Evolutionary conservation across 2,888 invertebrate genomes (phyloP), one percentile per base, ranked within the genome.

Genomic region (Lepidochrysops patricia): DNA sequence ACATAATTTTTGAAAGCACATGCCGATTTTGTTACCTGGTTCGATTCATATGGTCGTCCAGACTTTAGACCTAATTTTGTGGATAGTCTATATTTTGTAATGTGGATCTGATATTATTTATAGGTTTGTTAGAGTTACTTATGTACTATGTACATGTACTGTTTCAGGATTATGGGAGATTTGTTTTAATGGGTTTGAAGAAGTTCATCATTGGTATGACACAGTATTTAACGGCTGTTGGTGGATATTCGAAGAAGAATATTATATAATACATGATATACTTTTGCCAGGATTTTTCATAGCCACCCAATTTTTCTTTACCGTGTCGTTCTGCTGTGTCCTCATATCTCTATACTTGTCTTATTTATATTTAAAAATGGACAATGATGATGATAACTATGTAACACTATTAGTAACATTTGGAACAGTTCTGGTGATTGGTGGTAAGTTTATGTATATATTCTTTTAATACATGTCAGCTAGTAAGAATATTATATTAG

Each of bases 181-280:
- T 2, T 98, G 98, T 77, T 97, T 98, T 72, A 91, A 94, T 70
- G 91, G 94, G 50, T 97, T 97, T 76, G 93, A 95, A 81, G 98
- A 98, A 77, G 93, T 95, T 3, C 94, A 95, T 68, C 94, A 95
- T 67, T 92, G 93, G 79, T 98, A 98, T 82, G 97, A 98, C 72
- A 93, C 93, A 4, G 90, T 90, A 58, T 97, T 97, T 72, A 91
- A 90, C 13, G 97, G 96, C 0, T 98, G 98, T 75, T 97, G 97
- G 96, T 98, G 98, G 97, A 95, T 98, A 63, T 97, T 98, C 74
- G 97, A 98, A 82, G 98, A 97, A 79, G 98, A 98, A 84, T 98
- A 97, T 79, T 97, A 97, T 75, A 97, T 97, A 62, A 96, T 98
- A 67, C 94, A 96, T 72, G 95, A 97, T 70, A 94, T 97, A 71